phyloP scores from a whole-genome alignment of 92 coral and sea anemone species.

The Actinostola sp. region DNA sequence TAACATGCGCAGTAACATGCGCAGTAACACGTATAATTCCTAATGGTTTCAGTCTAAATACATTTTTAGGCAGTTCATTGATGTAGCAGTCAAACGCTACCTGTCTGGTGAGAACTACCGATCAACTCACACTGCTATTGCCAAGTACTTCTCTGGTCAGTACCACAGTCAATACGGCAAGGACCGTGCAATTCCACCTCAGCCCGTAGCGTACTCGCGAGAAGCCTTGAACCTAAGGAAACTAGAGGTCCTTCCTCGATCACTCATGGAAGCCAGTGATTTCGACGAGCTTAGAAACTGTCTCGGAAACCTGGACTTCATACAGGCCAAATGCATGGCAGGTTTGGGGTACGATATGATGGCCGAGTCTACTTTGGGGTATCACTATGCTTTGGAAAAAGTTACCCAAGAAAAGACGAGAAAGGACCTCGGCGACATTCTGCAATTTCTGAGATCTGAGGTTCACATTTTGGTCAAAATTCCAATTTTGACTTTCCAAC shows the following conservation, averaged over 20 bases:
- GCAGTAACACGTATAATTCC: background rate
- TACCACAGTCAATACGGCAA: conserved; percentile 46
- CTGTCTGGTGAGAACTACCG: conserved; percentile 42
- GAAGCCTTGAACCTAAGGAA: conserved; percentile 59
- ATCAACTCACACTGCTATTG: conserved; percentile 42
- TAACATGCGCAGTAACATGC: background rate
- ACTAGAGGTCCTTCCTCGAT: conserved; percentile 51
- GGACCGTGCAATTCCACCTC: conserved; percentile 52
- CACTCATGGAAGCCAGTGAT: conserved; percentile 54
- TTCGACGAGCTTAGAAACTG: conserved; percentile 38
- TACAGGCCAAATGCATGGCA: conserved; percentile 73
- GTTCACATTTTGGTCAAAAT: conserved; percentile 52
- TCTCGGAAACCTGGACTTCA: conserved; percentile 58
- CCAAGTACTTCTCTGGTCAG: conserved; percentile 58
- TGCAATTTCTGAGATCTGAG: conserved; percentile 59
- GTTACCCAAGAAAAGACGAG: conserved; percentile 12
- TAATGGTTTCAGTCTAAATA: background rate
- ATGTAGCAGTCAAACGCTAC: conserved; percentile 51
- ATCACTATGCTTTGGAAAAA: conserved; percentile 46
- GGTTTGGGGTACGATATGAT: conserved; percentile 67
- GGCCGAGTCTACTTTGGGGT: conserved; percentile 55
- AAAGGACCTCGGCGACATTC: conserved; percentile 46
- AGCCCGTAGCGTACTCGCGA: conserved; percentile 61
- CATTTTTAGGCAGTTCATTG: conserved; percentile 58
- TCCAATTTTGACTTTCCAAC: conserved; percentile 61